phyloP scores from a whole-genome alignment of 64 coral and sea anemone genomes.

The Catalaphyllia jardinei region DNA sequence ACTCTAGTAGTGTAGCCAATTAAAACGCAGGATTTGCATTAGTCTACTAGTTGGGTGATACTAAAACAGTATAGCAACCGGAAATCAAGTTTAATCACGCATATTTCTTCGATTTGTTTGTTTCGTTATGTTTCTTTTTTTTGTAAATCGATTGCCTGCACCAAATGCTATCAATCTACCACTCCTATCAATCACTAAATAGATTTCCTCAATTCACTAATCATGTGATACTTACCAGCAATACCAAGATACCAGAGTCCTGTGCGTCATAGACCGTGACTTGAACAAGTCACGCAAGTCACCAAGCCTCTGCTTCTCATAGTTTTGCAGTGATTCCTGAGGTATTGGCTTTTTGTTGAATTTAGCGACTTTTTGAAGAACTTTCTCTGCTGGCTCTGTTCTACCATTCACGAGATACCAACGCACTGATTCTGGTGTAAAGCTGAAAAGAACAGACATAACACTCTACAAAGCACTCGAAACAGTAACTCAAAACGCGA shows the following conservation, averaged over 20 bases:
- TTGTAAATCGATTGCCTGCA: too few relatives aligned
- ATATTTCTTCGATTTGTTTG: too few relatives aligned
- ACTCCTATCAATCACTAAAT: too few relatives aligned
- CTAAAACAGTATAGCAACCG: too few relatives aligned
- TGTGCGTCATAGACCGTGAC: slow-evolving; percentile 32
- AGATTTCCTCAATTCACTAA: background rate
- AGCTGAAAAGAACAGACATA: background rate
- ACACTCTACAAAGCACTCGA: too few relatives aligned
- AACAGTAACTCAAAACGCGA: too few relatives aligned
- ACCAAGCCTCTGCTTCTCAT: slow-evolving; percentile 43
- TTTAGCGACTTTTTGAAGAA: slow-evolving; percentile 55
- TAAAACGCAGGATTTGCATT: too few relatives aligned
- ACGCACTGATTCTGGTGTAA: slow-evolving; percentile 63
- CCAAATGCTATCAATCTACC: too few relatives aligned
- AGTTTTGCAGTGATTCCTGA: background rate
- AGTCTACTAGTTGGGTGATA: too few relatives aligned
- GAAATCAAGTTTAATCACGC: too few relatives aligned
- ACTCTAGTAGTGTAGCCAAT: too few relatives aligned
- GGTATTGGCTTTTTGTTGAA: slow-evolving; percentile 62
- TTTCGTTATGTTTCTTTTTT: too few relatives aligned
- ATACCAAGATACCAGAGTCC: slow-evolving; percentile 61
- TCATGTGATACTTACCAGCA: slow-evolving; percentile 32
- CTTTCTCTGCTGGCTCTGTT: slow-evolving; percentile 31
- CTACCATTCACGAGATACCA: slow-evolving; percentile 64
- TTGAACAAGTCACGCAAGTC: slow-evolving; percentile 80